Evolutionary conservation across 2,797 vertebrate genomes (phyloP).

Genomic region (Bradypodion ventrale): DNA sequence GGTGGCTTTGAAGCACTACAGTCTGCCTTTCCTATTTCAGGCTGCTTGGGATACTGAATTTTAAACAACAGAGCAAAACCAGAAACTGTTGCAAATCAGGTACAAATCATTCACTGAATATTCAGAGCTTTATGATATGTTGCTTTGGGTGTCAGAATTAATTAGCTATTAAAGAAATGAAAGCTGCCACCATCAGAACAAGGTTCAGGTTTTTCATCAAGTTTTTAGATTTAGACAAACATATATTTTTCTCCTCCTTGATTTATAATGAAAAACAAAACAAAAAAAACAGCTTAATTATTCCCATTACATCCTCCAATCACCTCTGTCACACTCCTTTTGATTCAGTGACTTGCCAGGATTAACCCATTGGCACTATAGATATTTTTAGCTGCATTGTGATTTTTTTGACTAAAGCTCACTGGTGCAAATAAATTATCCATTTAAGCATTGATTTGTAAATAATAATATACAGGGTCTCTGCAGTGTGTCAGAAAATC

Average conservation of each 20-base stretch:
- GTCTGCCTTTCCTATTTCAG: slow-evolving; percentile 27
- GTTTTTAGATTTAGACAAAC: slow-evolving; percentile 48
- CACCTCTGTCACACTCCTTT: slow-evolving; percentile 64
- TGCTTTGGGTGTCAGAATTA: slow-evolving; percentile 49
- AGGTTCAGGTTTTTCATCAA: slow-evolving; percentile 46
- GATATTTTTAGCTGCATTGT: slow-evolving; percentile 70
- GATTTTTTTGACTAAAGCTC: slow-evolving; percentile 65
- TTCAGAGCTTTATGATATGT: slow-evolving; percentile 46
- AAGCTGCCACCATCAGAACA: slow-evolving; percentile 42
- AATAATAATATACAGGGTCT: slow-evolving; percentile 60
- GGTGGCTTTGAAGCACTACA: slow-evolving; percentile 35
- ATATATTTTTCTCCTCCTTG: not conserved
- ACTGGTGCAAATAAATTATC: slow-evolving; percentile 67
- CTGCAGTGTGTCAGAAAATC: slow-evolving; percentile 54
- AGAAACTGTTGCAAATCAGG: slow-evolving; percentile 38
- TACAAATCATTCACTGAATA: slow-evolving; percentile 56
- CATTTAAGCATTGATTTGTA: slow-evolving; percentile 71
- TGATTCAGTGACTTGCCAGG: slow-evolving; percentile 70
- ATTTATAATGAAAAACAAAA: slow-evolving; percentile 50
- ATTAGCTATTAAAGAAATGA: slow-evolving; percentile 57
- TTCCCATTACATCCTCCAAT: slow-evolving; percentile 63
- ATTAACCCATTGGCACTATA: slow-evolving; percentile 67
- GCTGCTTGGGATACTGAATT: slow-evolving; percentile 33
- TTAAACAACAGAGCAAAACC: slow-evolving; percentile 29
- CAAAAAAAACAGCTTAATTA: slow-evolving; percentile 73